phyloP scores from a whole-genome alignment of 2,113 vertebrate species.

The Antechinus stuartii region DNA sequence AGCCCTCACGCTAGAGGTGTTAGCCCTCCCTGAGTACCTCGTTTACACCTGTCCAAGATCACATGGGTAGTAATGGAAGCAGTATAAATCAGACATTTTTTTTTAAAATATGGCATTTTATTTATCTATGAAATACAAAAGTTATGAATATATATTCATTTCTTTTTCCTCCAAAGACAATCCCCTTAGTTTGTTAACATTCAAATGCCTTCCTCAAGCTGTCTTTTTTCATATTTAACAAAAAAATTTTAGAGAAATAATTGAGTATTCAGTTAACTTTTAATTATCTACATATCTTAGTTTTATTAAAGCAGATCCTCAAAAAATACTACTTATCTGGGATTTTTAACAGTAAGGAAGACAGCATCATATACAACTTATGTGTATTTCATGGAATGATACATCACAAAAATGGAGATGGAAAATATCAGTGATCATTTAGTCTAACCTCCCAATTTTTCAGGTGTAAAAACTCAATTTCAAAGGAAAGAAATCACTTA shows the following conservation, averaged over 20 bases:
- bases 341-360: not conserved
- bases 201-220: conserved; percentile 15
- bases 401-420: not conserved
- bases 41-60: too few species aligned
- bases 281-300: not conserved
- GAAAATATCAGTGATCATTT: not conserved
- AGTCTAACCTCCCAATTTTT: not conserved
- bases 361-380: not conserved
- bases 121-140: not conserved
- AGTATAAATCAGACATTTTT: not conserved
- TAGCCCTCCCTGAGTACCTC: too few species aligned
- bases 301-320: conserved; percentile 14
- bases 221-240: not conserved
- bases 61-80: not conserved
- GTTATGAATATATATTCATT: not conserved
- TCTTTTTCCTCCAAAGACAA: conserved; percentile 10
- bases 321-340: not conserved
- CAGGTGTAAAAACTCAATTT: conserved; percentile 26
- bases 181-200: conserved; percentile 37
- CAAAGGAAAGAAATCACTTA: not conserved
- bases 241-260: not conserved
- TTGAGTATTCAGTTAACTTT: conserved; percentile 10
- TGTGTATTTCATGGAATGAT: not conserved
- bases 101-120: not conserved
- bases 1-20: too few species aligned